These are phyloP conservation scores for Bubo scandiacus DNA, from an alignment of 2,113 vertebrate genomes.

Conservation along the genomic window DNA sequence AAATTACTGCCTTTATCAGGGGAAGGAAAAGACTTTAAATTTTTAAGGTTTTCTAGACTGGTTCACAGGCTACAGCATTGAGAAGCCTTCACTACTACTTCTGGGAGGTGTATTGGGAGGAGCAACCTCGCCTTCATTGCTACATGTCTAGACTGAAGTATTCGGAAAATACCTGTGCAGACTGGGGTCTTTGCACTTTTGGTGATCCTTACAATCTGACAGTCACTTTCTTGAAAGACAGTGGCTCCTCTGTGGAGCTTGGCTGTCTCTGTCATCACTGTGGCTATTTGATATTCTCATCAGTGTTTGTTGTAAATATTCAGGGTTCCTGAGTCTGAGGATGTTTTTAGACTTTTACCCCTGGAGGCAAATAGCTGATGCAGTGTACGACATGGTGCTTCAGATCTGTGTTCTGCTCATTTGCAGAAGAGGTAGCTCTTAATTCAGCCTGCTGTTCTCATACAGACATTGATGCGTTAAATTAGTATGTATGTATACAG, in stretches of 20 bases:
- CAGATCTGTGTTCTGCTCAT: background rate
- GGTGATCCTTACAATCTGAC: background rate
- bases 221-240: background rate
- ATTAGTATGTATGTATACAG: accelerated
- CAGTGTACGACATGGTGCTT: background rate
- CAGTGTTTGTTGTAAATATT: accelerated
- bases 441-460: background rate
- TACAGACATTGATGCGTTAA: background rate
- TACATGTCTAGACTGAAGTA: accelerated
- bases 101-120: background rate
- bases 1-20: background rate
- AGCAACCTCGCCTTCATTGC: background rate
- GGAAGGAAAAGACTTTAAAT: background rate
- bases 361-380: background rate
- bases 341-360: background rate
- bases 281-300: background rate
- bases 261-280: background rate
- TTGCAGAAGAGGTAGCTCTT: background rate
- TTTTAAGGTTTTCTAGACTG: background rate
- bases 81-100: background rate
- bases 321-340: background rate
- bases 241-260: background rate
- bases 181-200: background rate
- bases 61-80: background rate
- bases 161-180: background rate